A percentile compares a stretch with the other conserved stretches of the same genome.
Evolutionary conservation across 2,797 vertebrate species (phyloP).

Genomic region (Bovichtus variegatus): DNA sequence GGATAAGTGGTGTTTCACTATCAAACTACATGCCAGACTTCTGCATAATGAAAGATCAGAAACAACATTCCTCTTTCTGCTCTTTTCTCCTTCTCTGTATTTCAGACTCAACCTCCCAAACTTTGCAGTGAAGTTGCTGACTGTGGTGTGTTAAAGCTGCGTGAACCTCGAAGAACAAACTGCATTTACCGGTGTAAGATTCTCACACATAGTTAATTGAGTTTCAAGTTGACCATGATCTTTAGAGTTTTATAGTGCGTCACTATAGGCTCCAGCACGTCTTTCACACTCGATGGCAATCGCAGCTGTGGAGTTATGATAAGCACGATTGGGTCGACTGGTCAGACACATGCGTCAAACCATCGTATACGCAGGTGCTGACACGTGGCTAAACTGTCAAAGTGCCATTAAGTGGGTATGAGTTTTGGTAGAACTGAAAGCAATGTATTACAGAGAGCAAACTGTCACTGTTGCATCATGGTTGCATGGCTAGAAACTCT

Average conservation of each 20-base stretch:
- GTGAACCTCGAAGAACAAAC: slow-evolving; percentile 2
- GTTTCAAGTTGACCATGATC: slow-evolving; percentile 27
- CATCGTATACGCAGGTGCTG: slow-evolving; percentile 59
- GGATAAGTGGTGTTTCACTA: slow-evolving; percentile 42
- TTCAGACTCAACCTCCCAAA: slow-evolving; percentile 19
- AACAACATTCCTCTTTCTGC: slow-evolving; percentile 30
- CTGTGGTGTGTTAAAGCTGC: background rate
- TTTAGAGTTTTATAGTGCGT: slow-evolving; percentile 30
- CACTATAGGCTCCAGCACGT: slow-evolving; percentile 30
- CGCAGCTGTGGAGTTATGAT: slow-evolving; percentile 60
- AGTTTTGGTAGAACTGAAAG: slow-evolving; percentile 3
- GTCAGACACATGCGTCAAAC: slow-evolving; percentile 51
- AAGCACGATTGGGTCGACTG: slow-evolving; percentile 15
- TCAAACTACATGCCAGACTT: slow-evolving; percentile 44
- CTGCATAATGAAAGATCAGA: slow-evolving; percentile 47
- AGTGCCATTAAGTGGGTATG: background rate
- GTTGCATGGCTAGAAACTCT: background rate
- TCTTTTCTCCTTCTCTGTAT: slow-evolving; percentile 10
- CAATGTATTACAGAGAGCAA: slow-evolving; percentile 2
- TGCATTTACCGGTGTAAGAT: background rate
- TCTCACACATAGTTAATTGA: slow-evolving; percentile 17
- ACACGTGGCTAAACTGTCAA: slow-evolving; percentile 36
- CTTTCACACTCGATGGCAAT: slow-evolving; percentile 54
- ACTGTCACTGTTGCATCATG: slow-evolving; percentile 7
- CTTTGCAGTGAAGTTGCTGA: slow-evolving; percentile 21